Base-by-base conservation (phyloP, 2,797 vertebrate species). In the Decapterus maruadsi region DNA sequence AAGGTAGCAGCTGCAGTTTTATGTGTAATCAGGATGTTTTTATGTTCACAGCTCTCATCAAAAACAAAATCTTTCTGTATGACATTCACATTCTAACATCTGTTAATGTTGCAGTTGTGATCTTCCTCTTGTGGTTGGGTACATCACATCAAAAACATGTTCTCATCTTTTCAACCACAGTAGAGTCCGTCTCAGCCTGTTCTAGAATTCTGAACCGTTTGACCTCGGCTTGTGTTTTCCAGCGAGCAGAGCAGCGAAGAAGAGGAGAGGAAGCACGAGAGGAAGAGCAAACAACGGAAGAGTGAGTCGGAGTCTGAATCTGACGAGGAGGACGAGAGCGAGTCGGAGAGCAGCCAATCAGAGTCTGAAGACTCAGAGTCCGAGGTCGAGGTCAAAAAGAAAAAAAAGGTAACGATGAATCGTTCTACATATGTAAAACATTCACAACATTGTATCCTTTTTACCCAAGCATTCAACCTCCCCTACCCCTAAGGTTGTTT, bases 281-380 rank as follows among this genome's bases (percentile, higher is more conserved):
- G 93, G 78, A 96, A 95, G 91, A 78, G 54, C 14, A 0, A 95
- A 59, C 87, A 78, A 29, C 90, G 56, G 6, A 96, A 95, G 71
- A 93, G 89, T 16, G 88, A 0, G 0, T 87, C 93, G 0, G 95
- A 95, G 16, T 96, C 95, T 0, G 97, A 97, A 0, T 96, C 95
- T 0, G 96, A 96, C 0, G 96, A 96, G 0, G 95, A 96, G 0
- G 96, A 96, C n/a, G 96, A 94, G 55, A 98, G 96, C 0, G 94
- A 94, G 38, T 96, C 98, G 0, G 97, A 97, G 73, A 97, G 96
- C 89, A 97, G 97, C 90, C 96, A 95, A 1, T 98, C 97, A 0
- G 96, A 97, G 62, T 95, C 94, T 0, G 96, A 97, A 31, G 94
- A 94, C 0, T 96, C 96, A 0, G 95, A 96, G 57, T 96, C 94